Base-by-base conservation (phyloP, 1,140 invertebrate genomes). In the Saccostrea glomerata region DNA sequence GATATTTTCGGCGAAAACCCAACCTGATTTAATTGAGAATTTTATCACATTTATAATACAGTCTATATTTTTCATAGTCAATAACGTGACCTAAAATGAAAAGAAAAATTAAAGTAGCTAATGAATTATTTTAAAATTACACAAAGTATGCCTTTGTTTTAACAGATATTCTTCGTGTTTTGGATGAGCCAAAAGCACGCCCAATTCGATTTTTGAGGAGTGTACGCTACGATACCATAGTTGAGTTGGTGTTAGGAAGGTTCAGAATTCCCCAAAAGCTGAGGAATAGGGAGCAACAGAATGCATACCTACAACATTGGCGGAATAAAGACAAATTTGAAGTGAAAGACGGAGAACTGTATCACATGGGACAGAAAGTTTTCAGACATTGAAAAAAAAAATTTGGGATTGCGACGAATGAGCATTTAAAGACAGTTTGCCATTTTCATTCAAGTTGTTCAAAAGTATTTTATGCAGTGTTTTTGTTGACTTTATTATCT, bases 141-240 rank as follows among this genome's bases (percentile, higher is more conserved):
- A 6, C 6, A 20, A 63, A 17, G 58, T 25, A 77, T 77, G 70
- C 25, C 70, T 77, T 77, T 77, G 36, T 77, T 77, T 77, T 77
- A 77, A 77, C 70, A 77, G 70, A 77, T 77, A 36, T 30, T 4
- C 11, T 30, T 77, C 23, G 70, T 12, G 25, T 23, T 30, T 30
- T 77, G 4, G 70, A 77, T 25, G 70, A 77, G 12, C 70, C 70
- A 25, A 63, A 77, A 25, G 23, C 70, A 30, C 70, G 70, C 70
- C 70, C 70, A 36, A 77, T 77, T 77, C 70, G 70, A 77, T 77
- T 77, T 77, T 77, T 77, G 70, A 23, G 70, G 70, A 77, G 70
- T 17, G 70, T 30, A 36, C 70, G 70, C 30, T 77, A 77, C 30
- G 70, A 77, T 77, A 77, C 70, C 70, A 77, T 77, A 36, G 25